Evolutionary conservation across 2,797 vertebrate genomes (phyloP), one percentile per base, ranked within the genome.

Genomic region (Rhinichthys osculus): DNA sequence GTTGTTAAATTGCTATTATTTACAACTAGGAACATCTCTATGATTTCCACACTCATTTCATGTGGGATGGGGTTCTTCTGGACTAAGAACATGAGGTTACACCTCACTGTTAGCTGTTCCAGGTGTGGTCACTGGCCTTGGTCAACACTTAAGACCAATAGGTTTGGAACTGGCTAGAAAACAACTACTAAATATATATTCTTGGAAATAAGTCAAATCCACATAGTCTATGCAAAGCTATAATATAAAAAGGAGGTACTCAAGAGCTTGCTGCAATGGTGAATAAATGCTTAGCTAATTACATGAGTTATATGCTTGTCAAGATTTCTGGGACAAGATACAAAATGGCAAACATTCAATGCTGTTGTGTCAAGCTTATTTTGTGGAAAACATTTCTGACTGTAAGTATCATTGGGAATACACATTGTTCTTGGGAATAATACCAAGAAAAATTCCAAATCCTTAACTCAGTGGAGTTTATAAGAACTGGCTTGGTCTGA

Each of bases 381-480:
- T 74, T 52, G 8, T 84, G 38, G 11, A 27, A 82, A 88, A 76
- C 19, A 78, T 23, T 81, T 64, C 38, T 84, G 89, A 88, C 88
- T 90, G 74, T 33, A 84, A 78, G 77, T 67, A 57, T 87, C 86
- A 88, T 92, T 86, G 85, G 88, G 81, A 73, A 66, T 87, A 87
- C 57, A 70, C 83, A 82, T 78, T 50, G 59, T 79, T 79, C 59
- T 83, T 78, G 52, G 54, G 40, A 78, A 81, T 82, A 81, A 57
- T 69, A 84, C 54, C 42, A 73, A 47, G 4, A 81, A 79, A 86
- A 72, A 59, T 70, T 50, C 42, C 23, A 71, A 47, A 30, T 35
- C 33, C 84, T 59, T 69, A 35, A 83, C 27, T 38, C 38, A 74
- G 52, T n/a, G 21, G 30, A 83, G 70, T 69, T 78, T 54, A 69